Percentiles rank a stretch among this genome's conserved stretches.
phyloP scores from a whole-genome alignment of 2,888 invertebrate species.

The Drosophila melanosoma region DNA sequence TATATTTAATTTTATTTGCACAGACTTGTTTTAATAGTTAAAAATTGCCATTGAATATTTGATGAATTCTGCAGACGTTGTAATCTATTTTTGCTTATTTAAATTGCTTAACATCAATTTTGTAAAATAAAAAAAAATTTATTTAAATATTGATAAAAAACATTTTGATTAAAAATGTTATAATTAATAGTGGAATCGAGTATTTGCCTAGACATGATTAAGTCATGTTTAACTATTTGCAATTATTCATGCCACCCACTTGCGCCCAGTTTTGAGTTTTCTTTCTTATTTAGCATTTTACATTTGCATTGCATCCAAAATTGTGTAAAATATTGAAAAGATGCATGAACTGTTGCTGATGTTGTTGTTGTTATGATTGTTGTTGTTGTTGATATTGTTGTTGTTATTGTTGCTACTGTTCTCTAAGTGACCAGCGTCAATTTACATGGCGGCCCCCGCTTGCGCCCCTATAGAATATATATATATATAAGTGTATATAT shows the following conservation, averaged over 20 bases:
- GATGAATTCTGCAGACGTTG: fast-evolving
- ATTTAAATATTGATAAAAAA: neutral
- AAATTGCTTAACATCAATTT: neutral
- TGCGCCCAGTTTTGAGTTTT: slow-evolving; percentile 7
- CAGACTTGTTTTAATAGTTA: neutral
- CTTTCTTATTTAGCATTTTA: slow-evolving; percentile 27
- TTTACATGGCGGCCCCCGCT: neutral
- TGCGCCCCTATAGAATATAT: neutral
- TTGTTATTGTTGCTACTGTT: slow-evolving; percentile 19
- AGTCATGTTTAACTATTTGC: too few species aligned
- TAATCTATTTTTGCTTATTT: neutral
- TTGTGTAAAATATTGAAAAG: slow-evolving; percentile 57
- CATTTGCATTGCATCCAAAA: slow-evolving; percentile 53
- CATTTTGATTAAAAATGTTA: neutral
- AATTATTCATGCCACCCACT: slow-evolving; percentile 15
- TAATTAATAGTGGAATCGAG: neutral
- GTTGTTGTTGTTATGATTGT: slow-evolving; percentile 1
- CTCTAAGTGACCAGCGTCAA: slow-evolving; percentile 23
- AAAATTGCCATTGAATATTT: neutral
- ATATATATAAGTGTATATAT: neutral
- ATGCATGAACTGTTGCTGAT: slow-evolving; percentile 41
- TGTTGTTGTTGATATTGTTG: slow-evolving; percentile 14
- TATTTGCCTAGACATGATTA: neutral
- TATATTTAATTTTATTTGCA: neutral
- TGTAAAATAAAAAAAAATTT: neutral